Evolutionary conservation across 2,888 invertebrate species (phyloP).

Genomic region (Leucozona laternaria): DNA sequence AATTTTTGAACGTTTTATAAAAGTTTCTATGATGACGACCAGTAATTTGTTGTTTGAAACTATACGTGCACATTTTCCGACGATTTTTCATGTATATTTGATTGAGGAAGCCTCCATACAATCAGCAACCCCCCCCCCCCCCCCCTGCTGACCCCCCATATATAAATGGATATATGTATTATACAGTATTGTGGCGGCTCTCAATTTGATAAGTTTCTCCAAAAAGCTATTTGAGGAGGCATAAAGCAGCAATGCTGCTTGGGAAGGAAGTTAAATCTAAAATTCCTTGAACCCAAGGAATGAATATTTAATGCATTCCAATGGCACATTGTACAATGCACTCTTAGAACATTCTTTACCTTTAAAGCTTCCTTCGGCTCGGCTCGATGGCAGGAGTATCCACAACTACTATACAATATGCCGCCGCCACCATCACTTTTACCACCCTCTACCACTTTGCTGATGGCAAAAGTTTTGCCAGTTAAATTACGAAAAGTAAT

Average conservation of each 20-base stretch:
- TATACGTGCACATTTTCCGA: background rate
- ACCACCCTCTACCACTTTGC: constrained; percentile 21
- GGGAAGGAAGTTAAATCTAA: constrained; percentile 52
- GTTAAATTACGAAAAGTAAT: constrained; percentile 74
- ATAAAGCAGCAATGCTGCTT: constrained; percentile 28
- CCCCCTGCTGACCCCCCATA: background rate
- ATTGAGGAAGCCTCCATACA: constrained; percentile 38
- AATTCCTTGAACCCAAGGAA: constrained; percentile 71
- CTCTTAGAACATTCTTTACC: constrained; percentile 73
- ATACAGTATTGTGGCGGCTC: constrained; percentile 5
- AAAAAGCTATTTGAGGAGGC: constrained; percentile 53
- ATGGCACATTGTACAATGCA: constrained; percentile 72
- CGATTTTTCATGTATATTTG: constrained; percentile 44
- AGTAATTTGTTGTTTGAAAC: constrained; percentile 42
- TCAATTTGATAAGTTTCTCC: constrained; percentile 39
- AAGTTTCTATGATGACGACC: constrained; percentile 13
- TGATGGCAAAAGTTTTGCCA: constrained; percentile 69
- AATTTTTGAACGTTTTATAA: background rate
- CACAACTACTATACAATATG: constrained; percentile 10
- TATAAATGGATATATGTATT: background rate
- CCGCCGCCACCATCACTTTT: constrained; percentile 22
- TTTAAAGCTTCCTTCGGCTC: constrained; percentile 37
- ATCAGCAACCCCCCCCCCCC: no score
- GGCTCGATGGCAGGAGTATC: background rate
- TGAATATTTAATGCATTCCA: constrained; percentile 74